Evolutionary conservation across 2,888 invertebrate genomes (phyloP).

Genomic region (Merodon equestris): DNA sequence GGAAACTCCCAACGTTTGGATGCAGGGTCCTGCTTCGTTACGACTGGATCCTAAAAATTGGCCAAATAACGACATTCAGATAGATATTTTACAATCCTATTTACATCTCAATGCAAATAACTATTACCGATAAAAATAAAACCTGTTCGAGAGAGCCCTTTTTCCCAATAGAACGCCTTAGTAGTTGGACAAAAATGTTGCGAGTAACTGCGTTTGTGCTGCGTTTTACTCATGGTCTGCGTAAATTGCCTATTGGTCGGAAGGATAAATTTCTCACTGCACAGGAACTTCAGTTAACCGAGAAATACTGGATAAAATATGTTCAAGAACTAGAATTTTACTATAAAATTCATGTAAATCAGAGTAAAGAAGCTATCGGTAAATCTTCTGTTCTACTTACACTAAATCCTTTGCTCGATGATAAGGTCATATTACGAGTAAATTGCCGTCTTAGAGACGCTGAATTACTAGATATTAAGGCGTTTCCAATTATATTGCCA

Average conservation of each 20-base stretch:
- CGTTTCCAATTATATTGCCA: too few species aligned
- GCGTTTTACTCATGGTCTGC: not conserved
- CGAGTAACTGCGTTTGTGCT: slow-evolving; percentile 8
- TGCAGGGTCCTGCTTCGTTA: not conserved
- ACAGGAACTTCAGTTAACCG: not conserved
- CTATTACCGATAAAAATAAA: too few species aligned
- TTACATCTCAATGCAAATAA: not conserved
- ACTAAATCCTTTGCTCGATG: slow-evolving; percentile 7
- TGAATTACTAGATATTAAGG: too few species aligned
- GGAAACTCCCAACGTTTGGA: not conserved
- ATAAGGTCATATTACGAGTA: slow-evolving; percentile 5
- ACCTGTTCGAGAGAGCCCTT: not conserved
- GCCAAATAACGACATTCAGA: not conserved
- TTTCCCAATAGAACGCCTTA: not conserved
- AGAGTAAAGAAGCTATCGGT: too few species aligned
- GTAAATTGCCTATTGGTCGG: not conserved
- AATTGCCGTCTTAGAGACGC: too few species aligned
- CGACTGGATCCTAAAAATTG: not conserved
- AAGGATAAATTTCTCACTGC: too few species aligned
- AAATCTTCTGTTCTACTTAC: too few species aligned
- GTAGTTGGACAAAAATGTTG: too few species aligned
- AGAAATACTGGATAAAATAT: slow-evolving; percentile 6
- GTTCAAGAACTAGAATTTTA: too few species aligned
- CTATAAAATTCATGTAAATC: too few species aligned
- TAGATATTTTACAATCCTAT: not conserved